Percentiles rank a stretch among this genome's conserved stretches.
These are phyloP conservation scores for Pheosia tremula DNA, from an alignment of 2,888 invertebrate species.

Conservation along the genomic window DNA sequence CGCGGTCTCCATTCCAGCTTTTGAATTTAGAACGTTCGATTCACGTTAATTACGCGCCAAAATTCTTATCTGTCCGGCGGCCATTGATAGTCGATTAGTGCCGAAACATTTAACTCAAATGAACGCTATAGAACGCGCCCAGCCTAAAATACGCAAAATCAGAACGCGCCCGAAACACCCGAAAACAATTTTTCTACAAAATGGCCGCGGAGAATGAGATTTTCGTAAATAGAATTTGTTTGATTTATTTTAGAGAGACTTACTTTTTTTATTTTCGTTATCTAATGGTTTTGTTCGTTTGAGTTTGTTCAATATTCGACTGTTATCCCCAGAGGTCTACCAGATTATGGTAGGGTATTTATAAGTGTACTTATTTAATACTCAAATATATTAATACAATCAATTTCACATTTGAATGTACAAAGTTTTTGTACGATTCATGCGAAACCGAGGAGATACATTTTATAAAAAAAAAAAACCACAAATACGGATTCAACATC, in stretches of 20 bases:
- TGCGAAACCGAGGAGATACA: too few relatives aligned
- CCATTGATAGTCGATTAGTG: slow-evolving; percentile 58
- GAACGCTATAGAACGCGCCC: slow-evolving; percentile 24
- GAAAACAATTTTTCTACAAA: slow-evolving; percentile 34
- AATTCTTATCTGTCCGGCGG: slow-evolving; percentile 49
- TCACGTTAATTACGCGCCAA: slow-evolving; percentile 52
- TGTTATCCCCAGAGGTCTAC: too few relatives aligned
- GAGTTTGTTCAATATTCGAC: neutral
- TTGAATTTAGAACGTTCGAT: slow-evolving; percentile 36
- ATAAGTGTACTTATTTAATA: too few relatives aligned
- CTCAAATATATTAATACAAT: too few relatives aligned
- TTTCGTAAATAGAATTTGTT: slow-evolving; percentile 27
- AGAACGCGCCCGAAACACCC: slow-evolving; percentile 38
- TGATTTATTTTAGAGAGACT: slow-evolving; percentile 14
- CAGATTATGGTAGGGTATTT: too few relatives aligned
- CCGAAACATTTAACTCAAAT: slow-evolving; percentile 57
- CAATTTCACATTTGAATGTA: too few relatives aligned
- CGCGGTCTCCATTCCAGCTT: slow-evolving; percentile 14
- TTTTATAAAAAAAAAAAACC: neutral
- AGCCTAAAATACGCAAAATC: slow-evolving; percentile 11
- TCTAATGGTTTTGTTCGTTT: neutral
- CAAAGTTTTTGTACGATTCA: too few relatives aligned
- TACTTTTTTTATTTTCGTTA: neutral
- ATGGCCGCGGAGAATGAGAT: slow-evolving; percentile 32
- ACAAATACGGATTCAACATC: slow-evolving; percentile 1